Conservation (phyloP, 2,113 vertebrate genomes). For the Nanorana parkeri region DNA sequence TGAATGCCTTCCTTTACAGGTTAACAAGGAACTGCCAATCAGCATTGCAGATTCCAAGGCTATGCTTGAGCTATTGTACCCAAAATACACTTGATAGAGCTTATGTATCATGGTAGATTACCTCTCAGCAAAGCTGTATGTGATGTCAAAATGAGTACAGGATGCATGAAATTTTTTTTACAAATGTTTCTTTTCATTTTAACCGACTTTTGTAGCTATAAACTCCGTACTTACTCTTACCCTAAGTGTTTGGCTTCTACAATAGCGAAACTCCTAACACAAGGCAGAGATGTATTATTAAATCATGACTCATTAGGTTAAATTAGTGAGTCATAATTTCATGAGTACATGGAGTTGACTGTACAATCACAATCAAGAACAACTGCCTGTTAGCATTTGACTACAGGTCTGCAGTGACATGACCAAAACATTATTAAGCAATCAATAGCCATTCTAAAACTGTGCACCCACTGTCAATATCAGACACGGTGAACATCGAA, state of each 20-base stretch:
- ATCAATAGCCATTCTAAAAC: neutral
- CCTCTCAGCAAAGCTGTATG: neutral
- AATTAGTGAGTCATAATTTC: neutral
- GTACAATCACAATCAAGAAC: neutral
- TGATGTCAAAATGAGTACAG: neutral
- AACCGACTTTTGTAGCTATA: neutral
- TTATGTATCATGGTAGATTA: neutral
- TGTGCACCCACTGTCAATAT: neutral
- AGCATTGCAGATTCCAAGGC: slow-evolving; percentile 32
- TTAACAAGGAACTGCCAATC: slow-evolving; percentile 34
- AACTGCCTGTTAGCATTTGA: slow-evolving; percentile 9
- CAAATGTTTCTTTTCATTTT: too few species aligned
- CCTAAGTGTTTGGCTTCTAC: neutral
- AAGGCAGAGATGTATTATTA: slow-evolving; percentile 25
- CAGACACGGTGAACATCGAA: neutral
- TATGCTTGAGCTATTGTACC: slow-evolving; percentile 13
- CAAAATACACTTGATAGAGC: slow-evolving; percentile 11
- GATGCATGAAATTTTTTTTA: neutral
- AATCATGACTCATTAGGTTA: slow-evolving; percentile 17
- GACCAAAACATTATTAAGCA: neutral
- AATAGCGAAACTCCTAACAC: neutral
- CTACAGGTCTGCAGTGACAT: neutral
- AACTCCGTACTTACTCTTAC: neutral
- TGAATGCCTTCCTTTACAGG: slow-evolving; percentile 31
- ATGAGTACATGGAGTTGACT: neutral